Evolutionary conservation across 2,797 vertebrate genomes (phyloP).

Genomic region (Tinamus major): DNA sequence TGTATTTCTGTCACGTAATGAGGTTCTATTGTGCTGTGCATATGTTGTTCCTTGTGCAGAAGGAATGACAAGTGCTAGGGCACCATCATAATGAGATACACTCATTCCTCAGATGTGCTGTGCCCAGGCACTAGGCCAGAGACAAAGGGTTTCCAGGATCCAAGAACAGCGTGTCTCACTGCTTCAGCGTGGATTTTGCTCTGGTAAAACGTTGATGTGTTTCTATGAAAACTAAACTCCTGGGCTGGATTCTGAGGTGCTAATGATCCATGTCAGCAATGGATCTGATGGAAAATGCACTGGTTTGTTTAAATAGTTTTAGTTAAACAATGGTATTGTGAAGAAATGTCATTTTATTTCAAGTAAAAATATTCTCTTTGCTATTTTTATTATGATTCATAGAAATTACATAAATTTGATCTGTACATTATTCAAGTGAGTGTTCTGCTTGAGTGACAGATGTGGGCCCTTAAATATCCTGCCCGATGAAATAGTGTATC

Average conservation of each 20-base stretch:
- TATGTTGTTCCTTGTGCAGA: background rate
- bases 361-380: background rate
- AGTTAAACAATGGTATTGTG: background rate
- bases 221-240: background rate
- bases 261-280: background rate
- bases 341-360: background rate
- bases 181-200: background rate
- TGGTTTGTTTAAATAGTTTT: background rate
- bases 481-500: background rate
- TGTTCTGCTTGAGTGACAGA: background rate
- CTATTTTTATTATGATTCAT: background rate
- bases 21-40: fast-evolving
- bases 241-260: background rate
- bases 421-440: constrained; percentile 9
- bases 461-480: background rate
- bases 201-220: background rate
- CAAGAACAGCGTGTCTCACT: background rate
- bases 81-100: background rate
- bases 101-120: background rate
- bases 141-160: background rate
- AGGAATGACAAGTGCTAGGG: background rate
- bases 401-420: background rate
- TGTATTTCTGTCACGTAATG: background rate
- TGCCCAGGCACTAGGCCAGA: constrained; percentile 27
- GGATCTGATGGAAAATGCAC: background rate